Percentiles rank a stretch among this genome's conserved stretches.
phyloP scores from a whole-genome alignment of 2,113 vertebrate genomes.

The Lagopus leucura region DNA sequence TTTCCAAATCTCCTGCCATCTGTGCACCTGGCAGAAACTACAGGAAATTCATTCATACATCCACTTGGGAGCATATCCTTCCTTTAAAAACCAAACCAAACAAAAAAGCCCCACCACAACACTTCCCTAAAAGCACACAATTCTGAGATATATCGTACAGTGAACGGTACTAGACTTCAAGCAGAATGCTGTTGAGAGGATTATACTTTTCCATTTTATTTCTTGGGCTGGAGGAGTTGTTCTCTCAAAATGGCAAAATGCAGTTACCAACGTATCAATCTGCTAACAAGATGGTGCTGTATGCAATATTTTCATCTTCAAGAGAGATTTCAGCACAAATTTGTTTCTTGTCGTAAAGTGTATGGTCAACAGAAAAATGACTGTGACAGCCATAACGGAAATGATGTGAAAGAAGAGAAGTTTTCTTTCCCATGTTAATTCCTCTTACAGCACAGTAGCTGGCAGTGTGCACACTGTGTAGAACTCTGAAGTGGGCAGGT shows the following conservation, averaged over 20 bases:
- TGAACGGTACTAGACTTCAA: not conserved
- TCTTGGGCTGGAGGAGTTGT: not conserved
- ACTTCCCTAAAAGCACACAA: too few relatives aligned
- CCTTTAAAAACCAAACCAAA: not conserved
- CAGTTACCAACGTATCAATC: not conserved
- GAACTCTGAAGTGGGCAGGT: not conserved
- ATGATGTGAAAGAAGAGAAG: not conserved
- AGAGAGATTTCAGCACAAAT: not conserved
- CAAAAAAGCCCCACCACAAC: too few relatives aligned
- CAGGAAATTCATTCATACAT: not conserved
- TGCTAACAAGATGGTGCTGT: not conserved
- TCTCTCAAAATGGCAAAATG: not conserved
- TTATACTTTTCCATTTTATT: not conserved
- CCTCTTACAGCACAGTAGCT: not conserved
- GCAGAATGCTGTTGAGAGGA: not conserved
- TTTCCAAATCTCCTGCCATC: conserved; percentile 32
- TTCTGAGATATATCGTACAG: not conserved
- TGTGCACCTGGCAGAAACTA: conserved; percentile 45
- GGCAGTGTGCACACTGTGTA: not conserved
- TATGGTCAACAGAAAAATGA: not conserved
- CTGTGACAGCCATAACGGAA: not conserved
- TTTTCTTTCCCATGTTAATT: not conserved
- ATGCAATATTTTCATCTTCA: not conserved
- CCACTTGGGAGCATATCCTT: not conserved
- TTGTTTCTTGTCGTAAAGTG: not conserved